Percentiles rank a stretch among this genome's conserved stretches.
phyloP scores from a whole-genome alignment of 2,797 vertebrate genomes.

The Dipus sagitta region DNA sequence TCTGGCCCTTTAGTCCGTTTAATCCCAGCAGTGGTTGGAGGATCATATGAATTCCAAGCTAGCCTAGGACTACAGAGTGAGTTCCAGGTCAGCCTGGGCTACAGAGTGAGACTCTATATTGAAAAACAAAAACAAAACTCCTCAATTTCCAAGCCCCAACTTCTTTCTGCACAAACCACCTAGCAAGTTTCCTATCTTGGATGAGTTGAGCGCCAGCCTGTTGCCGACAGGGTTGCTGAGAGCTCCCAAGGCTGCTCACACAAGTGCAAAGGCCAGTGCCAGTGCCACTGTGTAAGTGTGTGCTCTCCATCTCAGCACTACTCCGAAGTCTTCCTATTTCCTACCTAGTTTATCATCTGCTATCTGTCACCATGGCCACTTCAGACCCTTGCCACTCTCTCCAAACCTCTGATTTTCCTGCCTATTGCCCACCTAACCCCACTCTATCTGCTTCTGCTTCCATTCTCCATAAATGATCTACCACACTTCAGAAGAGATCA shows the following conservation, averaged over 20 bases:
- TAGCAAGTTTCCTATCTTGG: slow-evolving; percentile 51
- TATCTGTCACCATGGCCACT: neutral
- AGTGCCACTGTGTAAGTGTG: neutral
- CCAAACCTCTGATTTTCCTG: slow-evolving; percentile 41
- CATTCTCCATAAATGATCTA: slow-evolving; percentile 33
- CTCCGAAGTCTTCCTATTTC: slow-evolving; percentile 30
- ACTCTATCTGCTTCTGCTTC: slow-evolving; percentile 29
- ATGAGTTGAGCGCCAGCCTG: slow-evolving; percentile 63
- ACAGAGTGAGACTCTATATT: no score
- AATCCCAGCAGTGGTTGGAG: no score
- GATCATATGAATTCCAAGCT: no score
- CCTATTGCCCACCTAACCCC: neutral
- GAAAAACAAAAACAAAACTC: neutral
- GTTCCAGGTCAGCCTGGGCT: no score
- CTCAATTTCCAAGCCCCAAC: slow-evolving; percentile 51
- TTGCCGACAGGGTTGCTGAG: slow-evolving; percentile 43
- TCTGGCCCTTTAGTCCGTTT: no score
- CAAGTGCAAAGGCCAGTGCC: neutral
- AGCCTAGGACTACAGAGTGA: no score
- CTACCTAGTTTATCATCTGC: neutral
- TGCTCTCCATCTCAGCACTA: slow-evolving; percentile 19
- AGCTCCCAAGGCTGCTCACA: neutral
- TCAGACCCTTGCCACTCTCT: slow-evolving; percentile 3
- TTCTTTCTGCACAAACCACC: slow-evolving; percentile 58
- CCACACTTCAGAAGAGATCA: slow-evolving; percentile 40